A percentile compares a stretch with the other conserved stretches of the same genome.
phyloP scores from a whole-genome alignment of 2,113 vertebrate genomes.

The Azemiops feae region DNA sequence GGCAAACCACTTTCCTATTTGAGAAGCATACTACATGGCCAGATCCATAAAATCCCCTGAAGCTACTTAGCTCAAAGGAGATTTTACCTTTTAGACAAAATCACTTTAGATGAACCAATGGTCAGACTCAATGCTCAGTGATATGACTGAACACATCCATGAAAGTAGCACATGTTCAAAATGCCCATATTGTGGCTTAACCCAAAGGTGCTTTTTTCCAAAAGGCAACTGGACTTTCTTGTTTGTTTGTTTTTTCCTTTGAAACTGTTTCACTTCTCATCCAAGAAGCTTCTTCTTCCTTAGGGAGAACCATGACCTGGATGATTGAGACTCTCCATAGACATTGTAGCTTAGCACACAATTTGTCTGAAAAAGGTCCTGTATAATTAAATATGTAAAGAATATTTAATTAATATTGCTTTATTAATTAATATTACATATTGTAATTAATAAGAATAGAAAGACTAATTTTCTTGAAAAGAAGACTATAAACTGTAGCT shows the following conservation, averaged over 20 bases:
- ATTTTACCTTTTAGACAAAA: background rate
- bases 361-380: background rate
- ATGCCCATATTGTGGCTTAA: background rate
- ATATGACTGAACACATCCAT: background rate
- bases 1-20: background rate
- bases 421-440: background rate
- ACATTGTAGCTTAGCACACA: background rate
- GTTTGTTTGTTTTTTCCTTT: background rate
- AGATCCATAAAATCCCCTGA: background rate
- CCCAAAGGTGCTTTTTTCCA: background rate
- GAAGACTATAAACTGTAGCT: background rate
- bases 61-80: background rate
- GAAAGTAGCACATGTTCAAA: background rate
- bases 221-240: background rate
- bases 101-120: background rate
- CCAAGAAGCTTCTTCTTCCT: background rate
- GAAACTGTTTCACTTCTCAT: background rate
- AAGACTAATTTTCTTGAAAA: background rate
- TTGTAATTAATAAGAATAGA: background rate
- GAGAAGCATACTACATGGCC: background rate
- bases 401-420: background rate
- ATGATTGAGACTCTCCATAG: background rate
- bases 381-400: background rate
- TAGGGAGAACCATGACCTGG: background rate
- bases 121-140: background rate